Evolutionary conservation across 1,140 invertebrate genomes (phyloP), one percentile per base, ranked within the genome.

Genomic region (Heliothis virescens): DNA sequence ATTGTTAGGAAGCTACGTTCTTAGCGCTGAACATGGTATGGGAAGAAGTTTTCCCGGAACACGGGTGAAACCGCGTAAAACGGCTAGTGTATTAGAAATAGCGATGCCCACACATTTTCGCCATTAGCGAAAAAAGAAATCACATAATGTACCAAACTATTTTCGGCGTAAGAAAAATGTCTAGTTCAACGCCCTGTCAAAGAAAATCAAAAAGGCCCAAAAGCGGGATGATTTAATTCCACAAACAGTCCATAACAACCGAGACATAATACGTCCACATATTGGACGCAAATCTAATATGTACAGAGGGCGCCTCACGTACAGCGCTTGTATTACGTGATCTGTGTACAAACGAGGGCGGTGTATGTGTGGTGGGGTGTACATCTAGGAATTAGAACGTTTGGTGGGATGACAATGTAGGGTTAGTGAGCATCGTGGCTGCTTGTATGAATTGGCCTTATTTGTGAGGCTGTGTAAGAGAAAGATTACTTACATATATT

Each of bases 251-350:
- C 21, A 71, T 71, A 29, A 53, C 48, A 53, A 26, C 18, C 18
- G 18, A 47, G 67, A 52, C 48, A 50, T 53, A 52, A 69, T 71
- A 71, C 21, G 48, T 71, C 48, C 21, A 53, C 62, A 59, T 62
- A 67, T 57, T 50, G 59, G 47, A 74, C 21, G 59, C 50, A 74
- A 79, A 79, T 79, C 79, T 79, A 79, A 79, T 74, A 74, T 79
- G 79, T 79, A 65, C 74, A 41, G 79, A 69, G 69, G 69, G 67
- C 71, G 59, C 47, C 47, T 65, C 69, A 73, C 59, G 71, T 79
- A 52, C 26, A 47, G 5, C 59, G 60, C 41, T 76, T 48, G 74
- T 53, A n/a, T 52, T 53, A 76, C 74, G 74, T 76, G 74, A 63
- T 21, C 1, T 76, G 74, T 10, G 47, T 76, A 15, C 48, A 16